Percentiles rank a stretch among this genome's conserved stretches.
phyloP scores from a whole-genome alignment of 1,140 invertebrate species.

The Venustaconcha ellipsiformis region DNA sequence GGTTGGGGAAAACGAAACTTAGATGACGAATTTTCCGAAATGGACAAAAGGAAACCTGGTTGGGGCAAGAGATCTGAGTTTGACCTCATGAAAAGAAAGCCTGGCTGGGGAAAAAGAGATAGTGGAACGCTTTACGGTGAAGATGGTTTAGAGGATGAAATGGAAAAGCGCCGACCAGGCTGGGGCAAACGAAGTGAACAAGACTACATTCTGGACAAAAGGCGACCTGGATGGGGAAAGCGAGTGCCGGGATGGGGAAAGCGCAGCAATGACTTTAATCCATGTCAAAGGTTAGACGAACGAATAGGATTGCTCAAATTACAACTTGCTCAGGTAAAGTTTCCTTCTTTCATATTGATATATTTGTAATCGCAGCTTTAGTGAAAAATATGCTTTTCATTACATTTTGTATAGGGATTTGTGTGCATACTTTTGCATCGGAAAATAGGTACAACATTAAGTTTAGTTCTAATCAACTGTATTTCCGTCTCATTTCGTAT shows the following conservation, averaged over 20 bases:
- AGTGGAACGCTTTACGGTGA: conserved; percentile 18
- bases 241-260: conserved; percentile 49
- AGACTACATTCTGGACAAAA: conserved; percentile 25
- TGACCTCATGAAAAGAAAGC: conserved; percentile 34
- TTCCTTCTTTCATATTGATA: no score
- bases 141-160: conserved; percentile 7
- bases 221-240: conserved; percentile 45
- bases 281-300: conserved; percentile 17
- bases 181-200: conserved; percentile 34
- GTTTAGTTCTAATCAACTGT: no score
- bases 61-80: conserved; percentile 33
- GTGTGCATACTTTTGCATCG: no score
- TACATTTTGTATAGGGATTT: no score
- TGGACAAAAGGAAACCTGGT: conserved; percentile 28
- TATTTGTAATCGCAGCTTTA: no score
- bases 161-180: conserved; percentile 44
- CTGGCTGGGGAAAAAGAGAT: conserved; percentile 36
- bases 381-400: no score
- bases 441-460: no score
- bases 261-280: conserved; percentile 12
- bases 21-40: background rate
- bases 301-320: conserved; percentile 14
- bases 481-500: no score
- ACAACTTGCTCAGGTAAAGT: conserved; percentile 26
- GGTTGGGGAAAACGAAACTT: conserved; percentile 34